Conservation (phyloP, 2,797 vertebrate genomes). For the Squalus acanthias region DNA sequence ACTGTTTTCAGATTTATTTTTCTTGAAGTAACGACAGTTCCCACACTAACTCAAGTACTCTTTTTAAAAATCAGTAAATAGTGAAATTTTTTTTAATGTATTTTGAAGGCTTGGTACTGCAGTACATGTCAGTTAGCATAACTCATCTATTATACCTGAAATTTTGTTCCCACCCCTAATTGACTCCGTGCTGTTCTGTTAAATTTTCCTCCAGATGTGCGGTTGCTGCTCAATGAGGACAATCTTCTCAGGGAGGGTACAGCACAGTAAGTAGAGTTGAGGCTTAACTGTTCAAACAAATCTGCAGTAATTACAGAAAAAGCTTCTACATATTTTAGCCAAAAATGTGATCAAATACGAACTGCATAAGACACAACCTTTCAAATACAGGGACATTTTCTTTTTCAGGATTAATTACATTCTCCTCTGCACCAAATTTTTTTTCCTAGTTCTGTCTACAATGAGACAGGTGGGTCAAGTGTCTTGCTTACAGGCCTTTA, state of each 20-base stretch:
- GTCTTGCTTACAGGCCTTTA: background rate
- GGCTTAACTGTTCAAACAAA: background rate
- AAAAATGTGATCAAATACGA: background rate
- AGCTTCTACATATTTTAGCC: background rate
- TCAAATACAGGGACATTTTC: background rate
- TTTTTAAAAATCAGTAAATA: background rate
- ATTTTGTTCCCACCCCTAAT: background rate
- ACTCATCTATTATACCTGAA: background rate
- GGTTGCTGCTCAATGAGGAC: slow-evolving; percentile 91
- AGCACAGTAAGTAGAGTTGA: slow-evolving; percentile 76
- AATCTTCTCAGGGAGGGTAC: slow-evolving; percentile 96
- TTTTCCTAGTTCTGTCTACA: background rate
- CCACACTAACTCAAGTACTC: background rate
- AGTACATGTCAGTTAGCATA: slow-evolving; percentile 23
- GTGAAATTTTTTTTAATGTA: background rate
- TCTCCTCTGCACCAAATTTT: background rate
- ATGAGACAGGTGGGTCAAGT: too few relatives aligned
- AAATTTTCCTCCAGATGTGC: slow-evolving; percentile 74
- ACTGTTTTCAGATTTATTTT: slow-evolving; percentile 38
- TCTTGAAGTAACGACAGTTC: slow-evolving; percentile 41
- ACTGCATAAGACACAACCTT: background rate
- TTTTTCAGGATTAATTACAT: background rate
- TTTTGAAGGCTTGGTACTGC: background rate
- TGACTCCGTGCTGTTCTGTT: slow-evolving; percentile 42
- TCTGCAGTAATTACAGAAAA: background rate